Evolutionary conservation across 37 sponge, comb jelly and placozoan genomes (phyloP).

Genomic region (Bolinopsis microptera): DNA sequence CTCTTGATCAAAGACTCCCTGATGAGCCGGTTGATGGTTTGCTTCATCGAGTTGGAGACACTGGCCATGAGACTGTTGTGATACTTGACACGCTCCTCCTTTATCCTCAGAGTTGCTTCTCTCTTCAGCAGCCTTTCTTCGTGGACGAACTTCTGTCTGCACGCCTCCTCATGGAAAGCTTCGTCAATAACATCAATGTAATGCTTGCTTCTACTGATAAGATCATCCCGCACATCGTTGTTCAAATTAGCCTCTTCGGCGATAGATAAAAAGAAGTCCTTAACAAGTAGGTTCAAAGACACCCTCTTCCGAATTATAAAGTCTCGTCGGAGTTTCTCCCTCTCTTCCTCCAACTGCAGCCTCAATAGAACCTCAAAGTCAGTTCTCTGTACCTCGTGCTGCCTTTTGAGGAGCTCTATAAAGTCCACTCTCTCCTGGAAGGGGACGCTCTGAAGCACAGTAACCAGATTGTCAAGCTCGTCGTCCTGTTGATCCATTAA

Average conservation of each 20-base stretch:
- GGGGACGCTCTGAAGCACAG: slow-evolving; percentile 51
- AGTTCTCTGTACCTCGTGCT: slow-evolving; percentile 43
- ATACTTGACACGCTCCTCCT: slow-evolving; percentile 44
- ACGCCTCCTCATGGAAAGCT: slow-evolving; percentile 58
- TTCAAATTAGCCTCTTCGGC: slow-evolving; percentile 55
- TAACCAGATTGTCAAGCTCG: slow-evolving; percentile 29
- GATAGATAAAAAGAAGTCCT: background rate
- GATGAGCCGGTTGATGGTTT: slow-evolving; percentile 62
- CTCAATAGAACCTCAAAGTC: slow-evolving; percentile 44
- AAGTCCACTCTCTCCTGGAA: slow-evolving; percentile 63
- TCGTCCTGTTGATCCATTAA: slow-evolving; percentile 50
- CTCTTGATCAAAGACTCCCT: slow-evolving; percentile 50
- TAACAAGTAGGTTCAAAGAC: slow-evolving; percentile 3
- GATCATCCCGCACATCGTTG: slow-evolving; percentile 57
- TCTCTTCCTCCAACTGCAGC: slow-evolving; percentile 37
- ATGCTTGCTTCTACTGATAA: slow-evolving; percentile 57
- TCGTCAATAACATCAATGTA: slow-evolving; percentile 65
- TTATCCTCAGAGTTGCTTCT: slow-evolving; percentile 35
- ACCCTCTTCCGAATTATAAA: slow-evolving; percentile 48
- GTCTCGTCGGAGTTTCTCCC: slow-evolving; percentile 51
- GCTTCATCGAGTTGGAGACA: slow-evolving; percentile 55
- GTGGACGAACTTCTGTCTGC: slow-evolving; percentile 53
- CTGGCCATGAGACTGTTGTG: slow-evolving; percentile 62
- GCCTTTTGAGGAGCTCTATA: slow-evolving; percentile 31
- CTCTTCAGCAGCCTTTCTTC: slow-evolving; percentile 53